Evolutionary conservation across 2,888 invertebrate species (phyloP).

Genomic region (Trissolcus brochymenae): DNA sequence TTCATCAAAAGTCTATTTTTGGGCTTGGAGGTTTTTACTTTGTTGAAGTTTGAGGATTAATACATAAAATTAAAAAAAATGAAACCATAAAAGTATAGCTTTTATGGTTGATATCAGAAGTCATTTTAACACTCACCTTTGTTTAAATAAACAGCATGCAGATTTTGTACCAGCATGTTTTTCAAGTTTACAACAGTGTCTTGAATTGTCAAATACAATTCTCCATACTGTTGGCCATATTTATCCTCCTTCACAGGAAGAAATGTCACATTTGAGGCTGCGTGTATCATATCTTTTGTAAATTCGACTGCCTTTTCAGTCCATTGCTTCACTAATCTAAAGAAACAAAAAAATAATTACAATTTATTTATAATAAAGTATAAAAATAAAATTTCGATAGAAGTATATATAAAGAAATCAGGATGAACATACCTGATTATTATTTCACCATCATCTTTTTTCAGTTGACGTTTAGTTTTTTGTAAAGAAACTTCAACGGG

Average conservation of each 20-base stretch:
- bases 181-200: slow-evolving; percentile 62
- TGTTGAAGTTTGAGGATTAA: no score
- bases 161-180: slow-evolving; percentile 61
- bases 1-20: no score
- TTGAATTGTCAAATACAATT: slow-evolving; percentile 67
- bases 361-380: neutral
- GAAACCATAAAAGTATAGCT: no score
- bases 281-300: slow-evolving; percentile 61
- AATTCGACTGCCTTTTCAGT: slow-evolving; percentile 60
- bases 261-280: slow-evolving; percentile 63
- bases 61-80: no score
- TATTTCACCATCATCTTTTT: slow-evolving; percentile 25
- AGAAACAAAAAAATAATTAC: neutral
- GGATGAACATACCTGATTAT: slow-evolving; percentile 25
- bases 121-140: no score
- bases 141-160: slow-evolving; percentile 63
- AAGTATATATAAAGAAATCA: neutral
- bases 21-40: no score
- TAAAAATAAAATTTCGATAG: slow-evolving; percentile 11
- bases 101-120: no score
- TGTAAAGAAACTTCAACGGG: slow-evolving; percentile 51
- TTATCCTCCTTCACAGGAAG: slow-evolving; percentile 60
- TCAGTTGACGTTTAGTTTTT: neutral
- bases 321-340: slow-evolving; percentile 62
- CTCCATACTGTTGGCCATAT: slow-evolving; percentile 64